Percentiles rank a stretch among this genome's conserved stretches.
phyloP scores from a whole-genome alignment of 2,113 vertebrate species.

The Scolopax mira region DNA sequence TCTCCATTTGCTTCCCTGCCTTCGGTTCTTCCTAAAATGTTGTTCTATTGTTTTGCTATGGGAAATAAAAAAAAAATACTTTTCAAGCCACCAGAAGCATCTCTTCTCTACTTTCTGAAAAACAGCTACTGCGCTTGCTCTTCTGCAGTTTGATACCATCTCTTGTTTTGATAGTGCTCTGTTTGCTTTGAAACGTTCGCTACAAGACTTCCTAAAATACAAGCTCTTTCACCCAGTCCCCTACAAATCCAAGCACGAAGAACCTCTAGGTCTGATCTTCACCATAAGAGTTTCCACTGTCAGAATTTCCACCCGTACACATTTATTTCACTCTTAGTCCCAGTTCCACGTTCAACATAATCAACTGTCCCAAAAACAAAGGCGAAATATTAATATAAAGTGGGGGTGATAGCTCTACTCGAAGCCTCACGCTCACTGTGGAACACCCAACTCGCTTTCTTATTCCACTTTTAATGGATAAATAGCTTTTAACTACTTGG shows the following conservation, averaged over 20 bases:
- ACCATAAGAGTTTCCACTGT: not conserved
- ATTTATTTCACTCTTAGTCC: not conserved
- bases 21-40: not conserved
- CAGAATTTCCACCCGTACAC: not conserved
- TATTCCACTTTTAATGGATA: not conserved
- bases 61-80: not conserved
- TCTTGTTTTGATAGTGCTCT: not conserved
- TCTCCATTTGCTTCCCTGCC: not conserved
- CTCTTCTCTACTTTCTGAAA: not conserved
- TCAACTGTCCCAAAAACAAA: not conserved
- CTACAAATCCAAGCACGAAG: not conserved
- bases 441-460: not conserved
- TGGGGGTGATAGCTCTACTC: not conserved
- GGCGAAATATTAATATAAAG: not conserved
- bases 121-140: not conserved
- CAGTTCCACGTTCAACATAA: not conserved
- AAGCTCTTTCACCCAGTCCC: not conserved
- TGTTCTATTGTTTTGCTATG: not conserved
- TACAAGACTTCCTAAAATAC: not conserved
- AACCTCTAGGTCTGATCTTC: not conserved
- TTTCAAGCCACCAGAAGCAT: not conserved
- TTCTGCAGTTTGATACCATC: not conserved
- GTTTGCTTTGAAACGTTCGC: not conserved
- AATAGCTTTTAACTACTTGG: not conserved
- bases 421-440: not conserved